phyloP scores from a whole-genome alignment of 30 jellyfish, hydroid and myxozoan species.

The Aurelia sp. region DNA sequence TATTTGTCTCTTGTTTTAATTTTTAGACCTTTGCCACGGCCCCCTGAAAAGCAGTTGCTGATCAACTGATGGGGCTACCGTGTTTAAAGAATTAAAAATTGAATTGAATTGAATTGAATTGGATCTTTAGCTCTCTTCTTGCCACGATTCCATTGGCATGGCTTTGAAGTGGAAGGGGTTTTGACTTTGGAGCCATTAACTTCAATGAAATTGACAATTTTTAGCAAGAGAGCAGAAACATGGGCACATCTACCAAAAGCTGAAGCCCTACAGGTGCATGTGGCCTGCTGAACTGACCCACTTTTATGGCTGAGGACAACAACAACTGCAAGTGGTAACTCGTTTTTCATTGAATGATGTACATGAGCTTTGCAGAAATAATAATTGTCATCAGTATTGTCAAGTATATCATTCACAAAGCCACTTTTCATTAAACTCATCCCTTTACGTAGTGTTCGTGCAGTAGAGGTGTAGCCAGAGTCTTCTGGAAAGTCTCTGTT shows the following conservation, averaged over 20 bases:
- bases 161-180: too few species aligned
- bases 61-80: too few species aligned
- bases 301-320: conserved; percentile 33
- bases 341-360: conserved; percentile 64
- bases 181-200: conserved; percentile 31
- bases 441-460: conserved; percentile 26
- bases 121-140: conserved; percentile 57
- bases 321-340: conserved; percentile 10
- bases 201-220: conserved; percentile 1
- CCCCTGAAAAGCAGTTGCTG: too few species aligned
- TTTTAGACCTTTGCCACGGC: too few species aligned
- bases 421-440: conserved; percentile 36
- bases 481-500: neutral
- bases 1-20: too few species aligned
- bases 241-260: conserved; percentile 62
- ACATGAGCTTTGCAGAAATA: conserved; percentile 61
- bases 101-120: too few species aligned
- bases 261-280: conserved; percentile 49
- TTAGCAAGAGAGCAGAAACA: conserved; percentile 66
- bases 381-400: conserved; percentile 29
- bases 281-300: conserved; percentile 31
- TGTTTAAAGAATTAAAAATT: too few species aligned
- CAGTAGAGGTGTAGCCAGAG: conserved; percentile 23
- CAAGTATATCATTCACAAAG: conserved; percentile 42
- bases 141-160: conserved; percentile 73